Conservation (phyloP, 2,113 vertebrate species). For the Spilogale gracilis region DNA sequence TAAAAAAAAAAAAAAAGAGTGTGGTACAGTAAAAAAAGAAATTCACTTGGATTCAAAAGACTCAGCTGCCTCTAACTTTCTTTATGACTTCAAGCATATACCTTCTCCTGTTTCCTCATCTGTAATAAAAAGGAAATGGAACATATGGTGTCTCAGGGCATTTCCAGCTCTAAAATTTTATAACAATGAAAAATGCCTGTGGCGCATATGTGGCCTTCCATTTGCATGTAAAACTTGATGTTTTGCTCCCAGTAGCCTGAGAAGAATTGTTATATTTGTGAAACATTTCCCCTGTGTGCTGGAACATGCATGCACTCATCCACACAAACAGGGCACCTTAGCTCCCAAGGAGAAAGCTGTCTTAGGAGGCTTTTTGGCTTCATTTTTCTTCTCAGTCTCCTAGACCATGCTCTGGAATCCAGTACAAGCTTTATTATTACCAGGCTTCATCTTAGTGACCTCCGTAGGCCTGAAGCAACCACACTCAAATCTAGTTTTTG, state of each 20-base stretch:
- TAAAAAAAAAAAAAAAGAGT: too few species aligned
- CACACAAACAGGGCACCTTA: background rate
- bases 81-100: slow-evolving; percentile 49
- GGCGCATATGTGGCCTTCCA: background rate
- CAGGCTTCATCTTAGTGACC: background rate
- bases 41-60: background rate
- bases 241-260: background rate
- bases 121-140: slow-evolving; percentile 68
- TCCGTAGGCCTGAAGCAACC: background rate
- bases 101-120: slow-evolving; percentile 63
- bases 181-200: slow-evolving; percentile 65
- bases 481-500: slow-evolving; percentile 21
- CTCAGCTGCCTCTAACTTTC: slow-evolving; percentile 40
- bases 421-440: background rate
- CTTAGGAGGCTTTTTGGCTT: background rate
- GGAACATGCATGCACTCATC: background rate
- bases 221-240: slow-evolving; percentile 43
- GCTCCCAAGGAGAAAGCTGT: slow-evolving; percentile 15
- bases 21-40: background rate
- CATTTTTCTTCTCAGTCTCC: background rate
- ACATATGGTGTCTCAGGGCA: slow-evolving; percentile 55
- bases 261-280: background rate
- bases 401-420: background rate
- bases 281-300: background rate
- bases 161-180: slow-evolving; percentile 65